Evolutionary conservation across 2,797 vertebrate species (phyloP), one percentile per base, ranked within the genome.

Genomic region (Hyperoplus immaculatus): DNA sequence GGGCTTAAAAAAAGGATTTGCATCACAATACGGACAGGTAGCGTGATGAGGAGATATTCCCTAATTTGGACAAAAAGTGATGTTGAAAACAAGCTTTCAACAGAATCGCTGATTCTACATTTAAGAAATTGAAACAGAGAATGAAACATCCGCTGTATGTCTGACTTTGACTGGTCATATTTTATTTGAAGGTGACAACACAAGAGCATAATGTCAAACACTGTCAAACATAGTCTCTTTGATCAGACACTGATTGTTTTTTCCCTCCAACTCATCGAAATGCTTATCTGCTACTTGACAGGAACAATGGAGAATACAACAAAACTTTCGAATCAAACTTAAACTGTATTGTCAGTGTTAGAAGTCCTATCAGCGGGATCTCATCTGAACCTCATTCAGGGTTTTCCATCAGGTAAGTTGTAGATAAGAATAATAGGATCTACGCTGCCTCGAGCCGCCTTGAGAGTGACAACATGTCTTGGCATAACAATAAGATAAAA

Each of bases 361-460:
- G 75, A 82, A 81, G 74, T 82, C 64, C 75, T 83, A 90, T 88
- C 81, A 47, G 18, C 0, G 0, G 8, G 39, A 90, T 89, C 80
- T 86, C 59, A 86, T 90, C 83, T 86, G 83, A 92, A 90, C 89
- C 78, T 80, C 59, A 89, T 88, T 88, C 81, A 80, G 75, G 75
- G 81, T 80, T 90, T 89, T 86, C 91, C 82, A 92, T 90, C 82
- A 78, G 80, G 81, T 78, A 76, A 87, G 77, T 68, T 69, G 73
- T 57, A 92, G 93, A 94, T 92, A 93, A 93, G 88, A 92, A 87
- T 88, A 81, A 91, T 85, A 58, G 81, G 69, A 89, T 85, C 82
- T 83, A 90, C 83, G 75, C 66, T 61, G 69, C 76, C 62, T 83
- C 64, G 62, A 84, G 77, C 55, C 79, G 53, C 78, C 75, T 71